Evolutionary conservation across 1,140 invertebrate species (phyloP), one percentile per base, ranked within the genome.

Genomic region (Heliconius melpomene): DNA sequence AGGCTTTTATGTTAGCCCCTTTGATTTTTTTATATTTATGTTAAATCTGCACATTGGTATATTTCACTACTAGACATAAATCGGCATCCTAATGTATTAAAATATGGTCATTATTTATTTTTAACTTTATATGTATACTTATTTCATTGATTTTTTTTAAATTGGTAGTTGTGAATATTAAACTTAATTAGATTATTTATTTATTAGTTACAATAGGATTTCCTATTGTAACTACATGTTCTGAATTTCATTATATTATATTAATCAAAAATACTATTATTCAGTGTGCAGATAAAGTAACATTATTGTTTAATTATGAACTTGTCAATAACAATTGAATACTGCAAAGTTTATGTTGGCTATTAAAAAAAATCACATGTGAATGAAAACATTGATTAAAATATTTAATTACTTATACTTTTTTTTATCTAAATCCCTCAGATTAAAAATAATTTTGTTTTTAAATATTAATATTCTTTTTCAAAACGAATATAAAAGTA

Each of bases 401-500:
- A 70, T 79, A 75, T 75, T 79, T 75, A 74, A 72, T 79, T 74
- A 79, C 72, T 46, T 36, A 70, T 79, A 38, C 18, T 76, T 76
- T 26, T 66, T 66, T 60, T 13, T 29, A 66, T 9, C 0, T 6
- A 66, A 18, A 66, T 26, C 26, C 23, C 18, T 29, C 13, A 29
- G 5, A 3, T 66, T 60, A 60, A 26, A 36, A 29, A 6, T 11
- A 2, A 75, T 26, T 18, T 75, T 7, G 16, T 13, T 9, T 3
- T 52, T 9, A 6, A 50, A 50, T n/a, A 7, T 74, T 2, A 74
- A 11, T 50, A 52, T 52, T 52, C 50, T 52, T 1, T 13, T 18
- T 52, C 5, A 52, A 20, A 52, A 52, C 7, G 18, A 52, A 52
- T 46, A 46, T 46, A 46, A 2, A 46, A 46, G 32, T 32, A 32